Evolutionary conservation across 2,888 invertebrate genomes (phyloP), one percentile per base, ranked within the genome.

Genomic region (Minunthozetes semirufus): DNA sequence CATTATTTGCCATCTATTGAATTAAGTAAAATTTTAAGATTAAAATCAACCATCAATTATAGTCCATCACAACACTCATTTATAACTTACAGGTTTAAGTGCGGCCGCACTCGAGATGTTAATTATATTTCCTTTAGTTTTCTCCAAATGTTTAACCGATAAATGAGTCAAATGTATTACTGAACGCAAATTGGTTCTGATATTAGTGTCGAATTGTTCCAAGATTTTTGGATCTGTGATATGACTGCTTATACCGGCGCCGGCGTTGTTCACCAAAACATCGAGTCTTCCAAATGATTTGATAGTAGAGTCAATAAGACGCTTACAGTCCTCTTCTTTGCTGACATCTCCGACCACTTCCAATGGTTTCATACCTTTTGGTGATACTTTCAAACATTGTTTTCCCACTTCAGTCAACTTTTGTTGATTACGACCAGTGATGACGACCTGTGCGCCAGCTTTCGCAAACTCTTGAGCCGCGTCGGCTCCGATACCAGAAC

Each of bases 191-290:
- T 82, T 77, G 82, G 84, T 0, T 84, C 79, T 2, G 83, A 80
- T 76, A 84, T 88, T 0, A 94, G 89, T 83, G 98, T 98, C 0
- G 90, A 88, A 80, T 92, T 91, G 88, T n/a, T n/a, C n/a, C n/a
- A n/a, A n/a, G n/a, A 97, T 93, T 17, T 94, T 85, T 29, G 89
- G 86, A 82, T 98, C 96, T n/a, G n/a, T n/a, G n/a, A 81, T 89
- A 96, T 81, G 95, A 94, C 61, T 90, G 91, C 25, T 22, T 19
- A 29, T n/a, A 22, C 50, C n/a, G n/a, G n/a, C n/a, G n/a, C n/a
- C n/a, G n/a, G n/a, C n/a, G n/a, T n/a, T n/a, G 19, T 72, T 72
- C 19, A 72, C 72, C 22, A 72, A 50, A 29, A 72, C 33, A 50
- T 72, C 72, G 15, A 72, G 9, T 48, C 27, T 42, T 19, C 9